Evolutionary conservation across 2,113 vertebrate genomes (phyloP), one percentile per base, ranked within the genome.

Genomic region (Salvator merianae): DNA sequence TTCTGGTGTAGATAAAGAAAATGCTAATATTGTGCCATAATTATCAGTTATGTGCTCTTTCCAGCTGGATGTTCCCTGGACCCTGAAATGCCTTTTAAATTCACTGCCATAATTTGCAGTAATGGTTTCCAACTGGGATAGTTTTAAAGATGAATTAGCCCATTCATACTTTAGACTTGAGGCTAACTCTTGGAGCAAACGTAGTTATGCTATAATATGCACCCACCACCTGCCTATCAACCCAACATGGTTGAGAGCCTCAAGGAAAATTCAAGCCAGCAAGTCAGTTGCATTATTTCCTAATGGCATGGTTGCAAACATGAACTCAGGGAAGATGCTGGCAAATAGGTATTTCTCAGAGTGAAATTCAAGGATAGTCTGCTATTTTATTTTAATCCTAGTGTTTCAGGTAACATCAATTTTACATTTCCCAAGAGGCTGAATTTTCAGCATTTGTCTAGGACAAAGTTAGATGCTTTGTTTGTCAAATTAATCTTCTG

Each of bases 401-500:
- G 69, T 6, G 14, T 30, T 73, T 0, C 50, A 84, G 38, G 36
- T 32, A 89, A 82, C 28, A 32, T 73, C 83, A 86, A 12, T 70
- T 85, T 88, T 82, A 74, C 3, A 5, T 55, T 85, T 90, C 34
- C 32, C 12, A 72, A 79, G 59, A 75, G 13, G 70, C 40, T 4
- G 30, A 0, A 0, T 36, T 79, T 86, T 84, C 78, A 71, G 59
- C 50, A 77, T 81, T 59, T 89, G 77, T 18, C 55, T 87, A 34
- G 79, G 77, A 3, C 63, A 90, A 18, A 69, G n/a, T 13, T 73
- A 74, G 20, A 81, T 79, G 20, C 83, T 88, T 72, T 70, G 73
- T 88, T 88, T 79, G 7, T 86, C 77, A 53, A 47, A 32, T 40
- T 55, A 71, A 30, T 87, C 79, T 90, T 80, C 65, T 78, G 66